These are phyloP conservation scores for Drosophila navojoa DNA, from an alignment of 1,140 invertebrate species.

Conservation along the genomic window DNA sequence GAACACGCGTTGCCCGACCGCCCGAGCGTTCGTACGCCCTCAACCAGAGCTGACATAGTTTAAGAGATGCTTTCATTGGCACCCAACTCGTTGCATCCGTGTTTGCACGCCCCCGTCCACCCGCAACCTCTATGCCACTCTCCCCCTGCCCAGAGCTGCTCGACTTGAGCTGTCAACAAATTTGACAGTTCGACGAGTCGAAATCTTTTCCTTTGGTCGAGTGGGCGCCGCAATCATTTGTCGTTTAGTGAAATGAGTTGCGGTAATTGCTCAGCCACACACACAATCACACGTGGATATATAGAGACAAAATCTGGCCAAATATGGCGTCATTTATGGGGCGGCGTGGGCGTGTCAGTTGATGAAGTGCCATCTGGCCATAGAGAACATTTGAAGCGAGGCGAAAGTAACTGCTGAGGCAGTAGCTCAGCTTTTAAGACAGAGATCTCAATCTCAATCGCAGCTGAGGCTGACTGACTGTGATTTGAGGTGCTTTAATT, in stretches of 20 bases:
- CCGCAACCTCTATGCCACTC: neutral
- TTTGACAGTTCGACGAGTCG: constrained; percentile 63
- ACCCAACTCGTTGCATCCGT: constrained; percentile 15
- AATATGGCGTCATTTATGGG: constrained; percentile 52
- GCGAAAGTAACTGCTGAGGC: constrained; percentile 11
- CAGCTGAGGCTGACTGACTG: neutral
- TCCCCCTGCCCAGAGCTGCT: neutral
- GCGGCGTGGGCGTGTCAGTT: constrained; percentile 56
- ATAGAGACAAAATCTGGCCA: constrained; percentile 25
- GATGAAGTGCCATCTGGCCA: constrained; percentile 54
- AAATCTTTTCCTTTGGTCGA: constrained; percentile 18
- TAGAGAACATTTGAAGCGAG: constrained; percentile 25
- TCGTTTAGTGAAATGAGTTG: constrained; percentile 75
- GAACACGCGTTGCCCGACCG: neutral
- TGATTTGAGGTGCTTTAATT: constrained; percentile 45
- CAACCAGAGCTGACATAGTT: constrained; percentile 44
- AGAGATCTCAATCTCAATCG: constrained; percentile 17
- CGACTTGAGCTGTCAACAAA: constrained; percentile 69
- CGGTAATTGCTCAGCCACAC: constrained; percentile 56
- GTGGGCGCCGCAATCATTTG: constrained; percentile 65
- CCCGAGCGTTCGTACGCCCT: neutral
- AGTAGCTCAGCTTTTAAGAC: constrained; percentile 21
- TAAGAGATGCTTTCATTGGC: constrained; percentile 70
- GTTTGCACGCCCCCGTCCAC: neutral
- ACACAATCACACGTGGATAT: constrained; percentile 6